Evolutionary conservation across 2,113 vertebrate genomes (phyloP).

Genomic region (Gavia stellata): DNA sequence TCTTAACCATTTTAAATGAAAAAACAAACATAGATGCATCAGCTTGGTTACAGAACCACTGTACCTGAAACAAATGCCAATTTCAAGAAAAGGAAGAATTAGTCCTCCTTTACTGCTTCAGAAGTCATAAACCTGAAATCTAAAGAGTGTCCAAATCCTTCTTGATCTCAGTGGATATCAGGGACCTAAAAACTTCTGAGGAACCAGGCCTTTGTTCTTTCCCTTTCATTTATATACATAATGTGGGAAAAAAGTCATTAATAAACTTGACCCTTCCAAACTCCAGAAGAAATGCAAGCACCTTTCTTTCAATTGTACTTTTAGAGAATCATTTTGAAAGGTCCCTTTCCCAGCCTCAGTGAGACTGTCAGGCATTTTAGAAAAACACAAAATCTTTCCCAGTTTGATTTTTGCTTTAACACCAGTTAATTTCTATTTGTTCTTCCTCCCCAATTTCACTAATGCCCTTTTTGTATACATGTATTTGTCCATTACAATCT

Average conservation of each 20-base stretch:
- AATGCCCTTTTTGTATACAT: slow-evolving; percentile 58
- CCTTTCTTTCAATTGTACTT: not conserved
- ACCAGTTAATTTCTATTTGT: slow-evolving; percentile 71
- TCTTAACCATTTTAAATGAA: not conserved
- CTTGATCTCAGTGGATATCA: not conserved
- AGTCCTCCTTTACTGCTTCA: not conserved
- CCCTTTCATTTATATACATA: not conserved
- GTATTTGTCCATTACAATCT: slow-evolving; percentile 71
- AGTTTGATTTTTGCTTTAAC: slow-evolving; percentile 56
- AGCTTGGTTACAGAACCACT: not conserved
- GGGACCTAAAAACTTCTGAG: not conserved
- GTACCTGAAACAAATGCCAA: not conserved
- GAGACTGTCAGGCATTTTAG: slow-evolving; percentile 18
- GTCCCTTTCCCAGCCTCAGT: not conserved
- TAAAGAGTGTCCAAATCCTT: not conserved
- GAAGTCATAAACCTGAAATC: not conserved
- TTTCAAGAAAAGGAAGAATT: not conserved
- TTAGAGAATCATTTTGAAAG: not conserved
- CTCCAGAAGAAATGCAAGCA: not conserved
- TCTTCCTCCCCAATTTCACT: slow-evolving; percentile 62
- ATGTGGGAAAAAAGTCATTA: not conserved
- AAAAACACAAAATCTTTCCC: slow-evolving; percentile 56
- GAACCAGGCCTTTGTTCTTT: not conserved
- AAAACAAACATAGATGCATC: not conserved
- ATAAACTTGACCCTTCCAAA: not conserved